A percentile compares a stretch with the other conserved stretches of the same genome.
Conservation (phyloP, 2,113 vertebrate genomes). For the Anarrhichthys ocellatus region DNA sequence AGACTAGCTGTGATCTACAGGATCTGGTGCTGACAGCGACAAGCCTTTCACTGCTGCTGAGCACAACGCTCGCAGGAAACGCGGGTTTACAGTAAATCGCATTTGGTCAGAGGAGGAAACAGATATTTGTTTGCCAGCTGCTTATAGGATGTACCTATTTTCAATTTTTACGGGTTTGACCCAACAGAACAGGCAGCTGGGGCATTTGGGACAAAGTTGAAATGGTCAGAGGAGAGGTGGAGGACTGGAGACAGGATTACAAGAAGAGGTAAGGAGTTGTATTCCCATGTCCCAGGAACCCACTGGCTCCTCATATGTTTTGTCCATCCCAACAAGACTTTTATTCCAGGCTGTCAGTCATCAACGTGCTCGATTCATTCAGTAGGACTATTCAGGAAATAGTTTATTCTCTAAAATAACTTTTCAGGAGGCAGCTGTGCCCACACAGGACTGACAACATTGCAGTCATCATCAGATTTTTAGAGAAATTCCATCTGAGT, state of each 20-base stretch:
- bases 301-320: constrained; percentile 55
- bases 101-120: constrained; percentile 51
- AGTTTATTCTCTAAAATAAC: constrained; percentile 26
- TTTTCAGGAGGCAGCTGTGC: constrained; percentile 20
- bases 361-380: constrained; percentile 44
- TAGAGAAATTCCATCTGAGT: constrained; percentile 2
- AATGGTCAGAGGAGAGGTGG: constrained; percentile 21
- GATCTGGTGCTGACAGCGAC: constrained; percentile 55
- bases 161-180: constrained; percentile 48
- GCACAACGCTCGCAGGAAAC: constrained; percentile 52
- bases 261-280: constrained; percentile 27
- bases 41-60: constrained; percentile 52
- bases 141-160: constrained; percentile 45
- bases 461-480: background rate
- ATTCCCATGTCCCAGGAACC: constrained; percentile 41
- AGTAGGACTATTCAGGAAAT: constrained; percentile 13
- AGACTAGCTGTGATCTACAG: constrained; percentile 51
- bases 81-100: constrained; percentile 44
- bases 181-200: constrained; percentile 26
- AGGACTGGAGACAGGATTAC: constrained; percentile 31
- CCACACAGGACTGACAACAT: constrained; percentile 5
- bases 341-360: constrained; percentile 39
- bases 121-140: constrained; percentile 55
- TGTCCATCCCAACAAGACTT: constrained; percentile 52
- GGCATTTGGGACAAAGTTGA: constrained; percentile 38